Evolutionary conservation across 1,140 invertebrate species (phyloP).

Genomic region (Drosophila ercepeae): DNA sequence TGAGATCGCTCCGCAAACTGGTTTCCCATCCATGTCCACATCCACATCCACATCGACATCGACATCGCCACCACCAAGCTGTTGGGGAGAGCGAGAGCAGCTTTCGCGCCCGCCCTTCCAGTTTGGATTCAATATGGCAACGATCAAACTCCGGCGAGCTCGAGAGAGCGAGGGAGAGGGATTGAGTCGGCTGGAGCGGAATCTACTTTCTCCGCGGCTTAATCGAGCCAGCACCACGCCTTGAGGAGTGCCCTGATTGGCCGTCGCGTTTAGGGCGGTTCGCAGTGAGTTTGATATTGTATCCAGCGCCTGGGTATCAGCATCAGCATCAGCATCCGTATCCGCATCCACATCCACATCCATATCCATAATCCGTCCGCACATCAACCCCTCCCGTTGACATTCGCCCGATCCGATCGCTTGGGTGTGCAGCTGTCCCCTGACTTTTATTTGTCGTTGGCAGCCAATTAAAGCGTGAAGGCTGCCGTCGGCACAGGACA

Average conservation of each 20-base stretch:
- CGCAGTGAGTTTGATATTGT: conserved; percentile 58
- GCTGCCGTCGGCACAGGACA: conserved; percentile 74
- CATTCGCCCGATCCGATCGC: conserved; percentile 36
- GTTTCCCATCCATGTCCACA: conserved; percentile 34
- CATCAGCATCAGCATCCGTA: conserved; percentile 10
- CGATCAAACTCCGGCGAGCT: conserved; percentile 56
- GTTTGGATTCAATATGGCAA: conserved; percentile 61
- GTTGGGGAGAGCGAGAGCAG: conserved; percentile 56
- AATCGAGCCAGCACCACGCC: conserved; percentile 65
- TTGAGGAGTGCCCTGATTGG: conserved; percentile 58
- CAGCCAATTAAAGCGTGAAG: conserved; percentile 83
- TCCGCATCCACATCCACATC: conserved; percentile 15
- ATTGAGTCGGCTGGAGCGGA: conserved; percentile 10
- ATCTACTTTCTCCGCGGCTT: conserved; percentile 48
- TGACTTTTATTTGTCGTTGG: conserved; percentile 73
- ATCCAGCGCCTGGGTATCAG: conserved; percentile 8
- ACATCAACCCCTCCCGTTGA: conserved; percentile 23
- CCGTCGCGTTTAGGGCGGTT: conserved; percentile 47
- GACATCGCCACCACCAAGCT: conserved; percentile 30
- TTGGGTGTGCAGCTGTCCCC: conserved; percentile 51
- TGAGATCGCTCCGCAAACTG: conserved; percentile 74
- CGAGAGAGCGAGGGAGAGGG: conserved; percentile 26
- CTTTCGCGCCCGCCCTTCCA: conserved; percentile 69
- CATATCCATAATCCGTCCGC: conserved; percentile 35
- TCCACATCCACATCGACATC: neutral